These are phyloP conservation scores for Xiphydria camelus DNA, from an alignment of 2,888 invertebrate species.

Conservation along the genomic window DNA sequence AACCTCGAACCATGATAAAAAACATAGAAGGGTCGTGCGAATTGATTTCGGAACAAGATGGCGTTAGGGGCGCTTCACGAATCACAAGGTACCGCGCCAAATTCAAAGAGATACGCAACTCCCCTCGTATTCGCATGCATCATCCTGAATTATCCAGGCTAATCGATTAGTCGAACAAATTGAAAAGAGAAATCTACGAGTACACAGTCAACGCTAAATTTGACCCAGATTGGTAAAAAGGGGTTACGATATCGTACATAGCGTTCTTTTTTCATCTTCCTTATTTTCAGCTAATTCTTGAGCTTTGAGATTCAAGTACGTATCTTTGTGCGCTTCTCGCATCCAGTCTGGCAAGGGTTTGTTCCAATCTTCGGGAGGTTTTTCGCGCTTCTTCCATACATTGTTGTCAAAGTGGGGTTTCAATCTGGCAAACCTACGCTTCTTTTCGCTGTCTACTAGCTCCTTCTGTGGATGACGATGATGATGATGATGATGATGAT, in stretches of 20 bases:
- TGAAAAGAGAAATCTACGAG: no score
- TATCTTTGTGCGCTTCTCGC: constrained; percentile 67
- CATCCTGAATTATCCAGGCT: no score
- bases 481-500: neutral
- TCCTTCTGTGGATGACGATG: constrained; percentile 59
- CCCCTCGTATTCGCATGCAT: no score
- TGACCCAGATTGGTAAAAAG: no score
- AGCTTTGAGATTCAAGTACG: constrained; percentile 69
- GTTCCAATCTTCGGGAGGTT: constrained; percentile 82
- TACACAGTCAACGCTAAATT: no score
- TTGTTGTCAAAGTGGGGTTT: constrained; percentile 72
- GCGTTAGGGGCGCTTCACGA: no score
- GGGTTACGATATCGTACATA: constrained; percentile 14
- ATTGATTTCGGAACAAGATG: no score
- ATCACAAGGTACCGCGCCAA: no score
- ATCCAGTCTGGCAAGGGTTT: constrained; percentile 79
- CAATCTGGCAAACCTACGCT: constrained; percentile 67
- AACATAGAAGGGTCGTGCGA: no score
- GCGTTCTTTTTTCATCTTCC: constrained; percentile 24
- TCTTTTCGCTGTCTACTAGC: constrained; percentile 73
- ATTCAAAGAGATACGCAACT: no score
- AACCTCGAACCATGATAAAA: no score
- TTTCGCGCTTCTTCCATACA: constrained; percentile 75
- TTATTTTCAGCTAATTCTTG: constrained; percentile 65
- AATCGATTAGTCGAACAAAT: no score